phyloP scores from a whole-genome alignment of 2,888 invertebrate genomes.

The Hoplodrina blanda region DNA sequence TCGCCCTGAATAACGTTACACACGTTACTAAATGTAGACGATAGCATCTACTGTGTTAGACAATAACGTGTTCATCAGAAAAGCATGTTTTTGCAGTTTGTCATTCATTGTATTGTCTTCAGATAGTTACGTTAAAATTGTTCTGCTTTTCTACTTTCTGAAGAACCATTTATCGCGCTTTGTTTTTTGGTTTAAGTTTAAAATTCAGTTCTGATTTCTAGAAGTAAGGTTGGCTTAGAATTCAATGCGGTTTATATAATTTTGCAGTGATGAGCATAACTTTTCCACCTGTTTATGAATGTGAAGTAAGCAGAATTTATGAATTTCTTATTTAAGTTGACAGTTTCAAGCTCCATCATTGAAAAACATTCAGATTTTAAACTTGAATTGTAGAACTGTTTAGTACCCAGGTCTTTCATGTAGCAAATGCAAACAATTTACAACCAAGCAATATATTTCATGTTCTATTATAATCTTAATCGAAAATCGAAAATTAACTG shows the following conservation, averaged over 20 bases:
- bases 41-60: constrained; percentile 58
- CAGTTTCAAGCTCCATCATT: background rate
- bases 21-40: constrained; percentile 52
- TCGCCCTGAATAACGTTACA: constrained; percentile 71
- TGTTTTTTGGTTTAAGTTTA: constrained; percentile 11
- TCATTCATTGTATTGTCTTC: background rate
- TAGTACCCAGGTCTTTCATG: background rate
- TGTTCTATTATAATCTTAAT: constrained; percentile 23
- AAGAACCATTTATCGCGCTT: background rate
- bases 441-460: constrained; percentile 18
- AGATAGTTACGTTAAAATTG: background rate
- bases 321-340: no score
- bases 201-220: constrained; percentile 15
- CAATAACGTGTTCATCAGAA: constrained; percentile 19
- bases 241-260: constrained; percentile 16
- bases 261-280: constrained; percentile 1
- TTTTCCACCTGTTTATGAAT: constrained; percentile 3
- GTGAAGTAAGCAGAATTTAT: background rate
- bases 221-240: constrained; percentile 10
- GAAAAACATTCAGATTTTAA: background rate
- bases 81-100: background rate
- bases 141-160: background rate
- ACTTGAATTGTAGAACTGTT: background rate
- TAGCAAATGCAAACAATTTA: background rate
- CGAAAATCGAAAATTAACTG: constrained; percentile 36